Conservation (phyloP, 2,888 invertebrate species). For the Ophion costatus region DNA sequence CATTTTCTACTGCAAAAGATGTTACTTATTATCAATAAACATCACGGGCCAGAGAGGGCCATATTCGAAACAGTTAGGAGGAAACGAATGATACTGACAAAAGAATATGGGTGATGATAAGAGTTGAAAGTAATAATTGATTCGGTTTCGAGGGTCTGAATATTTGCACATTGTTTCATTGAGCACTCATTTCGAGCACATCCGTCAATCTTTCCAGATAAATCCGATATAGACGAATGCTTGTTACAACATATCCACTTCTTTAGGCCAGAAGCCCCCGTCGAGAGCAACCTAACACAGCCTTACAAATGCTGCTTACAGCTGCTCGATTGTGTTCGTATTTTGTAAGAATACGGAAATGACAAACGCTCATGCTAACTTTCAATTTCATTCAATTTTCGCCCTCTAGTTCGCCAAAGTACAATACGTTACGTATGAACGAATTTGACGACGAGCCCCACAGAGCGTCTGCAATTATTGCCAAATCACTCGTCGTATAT, state of each 20-base stretch:
- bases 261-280: slow-evolving; percentile 30
- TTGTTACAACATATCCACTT: slow-evolving; percentile 36
- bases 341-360: not conserved
- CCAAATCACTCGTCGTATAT: slow-evolving; percentile 45
- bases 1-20: not conserved
- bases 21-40: not conserved
- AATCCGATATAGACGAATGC: slow-evolving; percentile 38
- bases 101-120: not conserved
- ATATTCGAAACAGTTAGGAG: not conserved
- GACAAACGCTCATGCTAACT: not conserved
- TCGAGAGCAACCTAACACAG: slow-evolving; percentile 9
- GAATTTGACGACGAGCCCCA: slow-evolving; percentile 21
- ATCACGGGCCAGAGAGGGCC: too few species aligned
- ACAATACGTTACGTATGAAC: not conserved
- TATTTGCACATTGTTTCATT: slow-evolving; percentile 13
- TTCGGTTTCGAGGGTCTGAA: not conserved
- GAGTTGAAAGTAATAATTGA: not conserved
- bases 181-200: slow-evolving; percentile 36
- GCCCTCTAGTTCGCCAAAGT: not conserved
- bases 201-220: slow-evolving; percentile 27
- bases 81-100: not conserved
- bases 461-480: slow-evolving; percentile 13
- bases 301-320: not conserved
- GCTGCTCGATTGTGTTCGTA: not conserved
- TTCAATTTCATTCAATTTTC: slow-evolving; percentile 3